Conservation (phyloP, 2,113 vertebrate species). For the zebrafish (Danio rerio) region GRCz12tu NC_133194.1:42574001-42574500, state of each 20-base stretch:
- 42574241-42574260: neutral
- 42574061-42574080: slow-evolving; percentile 3
- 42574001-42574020: slow-evolving; percentile 21
- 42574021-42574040: slow-evolving; percentile 23
- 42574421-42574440: neutral
- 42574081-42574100: slow-evolving; percentile 35
- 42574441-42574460: slow-evolving; percentile 29
- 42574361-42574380: neutral
- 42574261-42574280: slow-evolving; percentile 2
- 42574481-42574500: slow-evolving; percentile 29
- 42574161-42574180: neutral
- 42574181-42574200: neutral
- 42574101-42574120: slow-evolving; percentile 12
- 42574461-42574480: neutral
- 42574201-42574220: neutral
- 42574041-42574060: slow-evolving; percentile 25
- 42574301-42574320: slow-evolving; percentile 28
- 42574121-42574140: neutral
- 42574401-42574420: slow-evolving; percentile 10
- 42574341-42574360: neutral
- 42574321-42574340: slow-evolving; percentile 24
- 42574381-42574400: neutral
- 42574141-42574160: neutral
- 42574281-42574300: slow-evolving; percentile 26
- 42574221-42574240: neutral